phyloP scores from a whole-genome alignment of 2,888 invertebrate genomes.

The Acleris cristana region DNA sequence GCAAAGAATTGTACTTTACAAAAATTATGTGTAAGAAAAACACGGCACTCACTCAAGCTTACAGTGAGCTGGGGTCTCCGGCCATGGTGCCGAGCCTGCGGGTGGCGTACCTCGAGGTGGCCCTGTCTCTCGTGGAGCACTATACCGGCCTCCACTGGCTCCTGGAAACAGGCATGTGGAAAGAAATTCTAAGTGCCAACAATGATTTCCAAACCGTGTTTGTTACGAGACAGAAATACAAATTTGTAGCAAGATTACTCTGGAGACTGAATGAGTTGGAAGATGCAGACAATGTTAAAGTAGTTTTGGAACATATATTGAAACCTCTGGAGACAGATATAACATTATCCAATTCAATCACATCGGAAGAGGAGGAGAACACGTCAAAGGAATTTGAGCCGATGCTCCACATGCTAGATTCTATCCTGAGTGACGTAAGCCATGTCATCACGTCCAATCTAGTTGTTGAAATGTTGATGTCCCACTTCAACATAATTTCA shows the following conservation, averaged over 20 bases:
- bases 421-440: conserved; percentile 79
- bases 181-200: conserved; percentile 85
- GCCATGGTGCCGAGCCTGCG: conserved; percentile 85
- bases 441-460: conserved; percentile 66
- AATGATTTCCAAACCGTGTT: conserved; percentile 88
- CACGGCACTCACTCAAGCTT: conserved; percentile 53
- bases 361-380: conserved; percentile 77
- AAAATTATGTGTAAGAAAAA: conserved; percentile 74
- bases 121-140: conserved; percentile 85
- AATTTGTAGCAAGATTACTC: conserved; percentile 85
- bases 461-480: conserved; percentile 56
- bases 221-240: conserved; percentile 86
- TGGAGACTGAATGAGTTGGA: conserved; percentile 79
- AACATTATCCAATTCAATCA: conserved; percentile 65
- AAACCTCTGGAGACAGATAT: conserved; percentile 81
- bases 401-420: conserved; percentile 81
- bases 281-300: conserved; percentile 77
- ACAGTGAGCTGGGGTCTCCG: conserved; percentile 57
- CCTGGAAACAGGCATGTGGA: conserved; percentile 85
- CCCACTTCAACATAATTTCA: conserved; percentile 64
- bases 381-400: conserved; percentile 82
- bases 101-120: conserved; percentile 86
- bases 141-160: conserved; percentile 87
- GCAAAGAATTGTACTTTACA: conserved; percentile 85
- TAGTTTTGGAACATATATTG: conserved; percentile 81